Base-by-base conservation (phyloP, 2,888 invertebrate genomes). In the Brenthis ino region DNA sequence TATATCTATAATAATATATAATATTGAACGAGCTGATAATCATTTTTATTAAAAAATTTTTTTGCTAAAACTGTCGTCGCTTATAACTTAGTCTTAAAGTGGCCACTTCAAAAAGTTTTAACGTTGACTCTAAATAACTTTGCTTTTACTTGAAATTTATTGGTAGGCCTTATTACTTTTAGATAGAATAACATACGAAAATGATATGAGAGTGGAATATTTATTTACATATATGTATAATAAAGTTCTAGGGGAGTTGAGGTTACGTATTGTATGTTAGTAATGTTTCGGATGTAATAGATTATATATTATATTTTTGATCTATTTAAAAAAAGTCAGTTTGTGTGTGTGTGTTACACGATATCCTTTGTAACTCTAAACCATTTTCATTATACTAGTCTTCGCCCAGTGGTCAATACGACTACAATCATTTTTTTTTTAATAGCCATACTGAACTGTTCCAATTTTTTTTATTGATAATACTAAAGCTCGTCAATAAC, bases 61-160 rank as follows among this genome's bases (percentile, higher is more conserved):
- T 11, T 24, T 1, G 43, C 3, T 13, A 16, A 13, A 68, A 66
- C 20, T 70, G 70, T 67, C 43, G 0, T 6, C 37, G 64, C 67
- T 60, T 58, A 47, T 68, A 33, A 53, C 68, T 72, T 71, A 33
- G 20, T 75, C 70, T 51, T 68, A 64, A 79, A 80, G 77, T 76
- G 77, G 79, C 77, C 80, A 84, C 85, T 87, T 82, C 69, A 71
- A 81, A 73, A 88, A 88, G 81, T 88, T 87, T 80, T 77, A 75
- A 76, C 81, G 79, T 84, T 82, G 85, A 85, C 82, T 85, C 75
- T 73, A 71, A 76, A 75, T 77, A 88, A 88, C 86, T 88, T 87
- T 83, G 78, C 85, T 88, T 82, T 87, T 81, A 84, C 79, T 82
- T 86, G 84, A 81, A 84, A 87, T 86, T 84, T 86, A 85, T 85